Conservation (phyloP, 2,888 invertebrate species). For the Diarsia rubi region DNA sequence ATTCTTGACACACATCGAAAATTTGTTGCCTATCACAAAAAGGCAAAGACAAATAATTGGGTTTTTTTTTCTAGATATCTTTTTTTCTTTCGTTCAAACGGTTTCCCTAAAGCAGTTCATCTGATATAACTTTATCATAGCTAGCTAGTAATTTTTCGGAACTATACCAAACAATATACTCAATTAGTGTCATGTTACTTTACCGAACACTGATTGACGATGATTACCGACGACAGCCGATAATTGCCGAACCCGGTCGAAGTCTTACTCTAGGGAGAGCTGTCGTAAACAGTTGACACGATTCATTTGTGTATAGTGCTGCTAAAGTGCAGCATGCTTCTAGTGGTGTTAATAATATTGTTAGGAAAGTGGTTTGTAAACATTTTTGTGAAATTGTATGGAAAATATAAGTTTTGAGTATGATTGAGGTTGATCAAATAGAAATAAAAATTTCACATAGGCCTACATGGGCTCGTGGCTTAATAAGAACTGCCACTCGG, state of each 20-base stretch:
- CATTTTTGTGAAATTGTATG: not conserved
- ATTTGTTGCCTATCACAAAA: not conserved
- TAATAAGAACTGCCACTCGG: no score
- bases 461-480: no score
- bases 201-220: not conserved
- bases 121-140: not conserved
- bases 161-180: constrained; percentile 1
- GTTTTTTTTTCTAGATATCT: no score
- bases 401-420: not conserved
- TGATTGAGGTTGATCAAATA: no score
- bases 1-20: not conserved
- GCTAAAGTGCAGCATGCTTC: not conserved
- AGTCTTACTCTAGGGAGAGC: constrained; percentile 16
- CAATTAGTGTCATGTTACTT: not conserved
- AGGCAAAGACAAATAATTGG: not conserved
- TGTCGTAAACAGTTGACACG: constrained; percentile 13
- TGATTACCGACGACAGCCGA: constrained; percentile 39
- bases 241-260: not conserved
- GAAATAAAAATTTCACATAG: no score
- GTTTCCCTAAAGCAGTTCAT: not conserved
- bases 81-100: not conserved
- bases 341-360: not conserved
- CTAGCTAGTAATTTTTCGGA: not conserved
- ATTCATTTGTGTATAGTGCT: not conserved
- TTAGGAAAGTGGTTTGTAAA: not conserved